Evolutionary conservation across 2,113 vertebrate genomes (phyloP), one percentile per base, ranked within the genome.

Genomic region (Hyperopisus bebe): DNA sequence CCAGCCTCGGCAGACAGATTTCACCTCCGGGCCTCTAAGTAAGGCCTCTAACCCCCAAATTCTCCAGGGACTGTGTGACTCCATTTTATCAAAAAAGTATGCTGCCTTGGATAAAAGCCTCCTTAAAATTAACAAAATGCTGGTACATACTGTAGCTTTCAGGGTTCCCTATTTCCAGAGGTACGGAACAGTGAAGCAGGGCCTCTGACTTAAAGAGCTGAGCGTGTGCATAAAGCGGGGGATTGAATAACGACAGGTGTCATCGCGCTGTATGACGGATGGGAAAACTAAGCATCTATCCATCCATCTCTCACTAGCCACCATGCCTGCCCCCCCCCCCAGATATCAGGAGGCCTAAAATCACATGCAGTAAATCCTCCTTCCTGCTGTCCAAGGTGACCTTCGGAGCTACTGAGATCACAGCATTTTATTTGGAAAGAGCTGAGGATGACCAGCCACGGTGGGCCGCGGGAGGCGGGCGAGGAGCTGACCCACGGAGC

Each of bases 401-500:
- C 74, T 80, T 80, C 35, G 39, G 35, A 5, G 66, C n/a, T 35
- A 35, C 66, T 74, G 74, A 42, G 74, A 80, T 39, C 74, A 42
- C 15, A 80, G 74, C 35, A 5, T 39, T 80, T 80, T 42, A 80
- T 80, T 35, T 19, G 35, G 74, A 80, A 39, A 42, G 5, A 39
- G 35, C 15, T 1, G 17, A 13, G 44, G 21, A 66, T 27, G 87
- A 58, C 46, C 7, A n/a, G 51, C 46, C 74, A 35, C 5, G n/a
- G 39, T 2, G 21, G 21, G 46, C 10, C 7, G 13, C 1, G 5
- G 31, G 31, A 0, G 13, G 74, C 74, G 27, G 62, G 51, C 3
- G 44, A 53, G 21, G 74, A 48, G 96, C 82, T 95, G 95, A 98
- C 97, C 97, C 8, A 96, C 95, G 7, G 97, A 98, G 95, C 97